phyloP scores from a whole-genome alignment of 1,140 invertebrate genomes.

The Drosophila pectinifera region DNA sequence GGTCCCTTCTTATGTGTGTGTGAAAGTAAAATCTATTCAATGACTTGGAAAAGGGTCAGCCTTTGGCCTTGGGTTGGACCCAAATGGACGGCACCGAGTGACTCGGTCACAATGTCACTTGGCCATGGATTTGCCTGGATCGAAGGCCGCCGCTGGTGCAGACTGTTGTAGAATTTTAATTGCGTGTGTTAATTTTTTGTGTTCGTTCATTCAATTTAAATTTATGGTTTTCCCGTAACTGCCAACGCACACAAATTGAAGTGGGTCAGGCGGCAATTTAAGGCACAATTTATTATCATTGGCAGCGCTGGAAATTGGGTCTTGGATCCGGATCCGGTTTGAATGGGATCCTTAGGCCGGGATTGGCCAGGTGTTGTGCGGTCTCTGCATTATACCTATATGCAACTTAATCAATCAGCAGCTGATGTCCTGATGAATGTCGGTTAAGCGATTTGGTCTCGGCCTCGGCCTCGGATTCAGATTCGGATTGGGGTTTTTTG shows the following conservation, averaged over 20 bases:
- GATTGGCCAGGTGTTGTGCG: slow-evolving; percentile 65
- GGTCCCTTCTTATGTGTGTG: slow-evolving; percentile 37
- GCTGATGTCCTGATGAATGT: slow-evolving; percentile 33
- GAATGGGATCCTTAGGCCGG: slow-evolving; percentile 14
- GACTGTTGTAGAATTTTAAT: slow-evolving; percentile 71
- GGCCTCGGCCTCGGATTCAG: neutral
- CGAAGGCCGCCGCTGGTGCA: slow-evolving; percentile 8
- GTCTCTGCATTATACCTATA: slow-evolving; percentile 57
- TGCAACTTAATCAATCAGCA: slow-evolving; percentile 75
- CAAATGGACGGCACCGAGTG: slow-evolving; percentile 6
- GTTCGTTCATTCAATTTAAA: slow-evolving; percentile 56
- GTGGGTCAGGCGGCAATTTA: slow-evolving; percentile 46
- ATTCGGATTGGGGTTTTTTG: neutral
- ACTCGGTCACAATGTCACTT: slow-evolving; percentile 39
- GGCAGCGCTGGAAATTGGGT: slow-evolving; percentile 16
- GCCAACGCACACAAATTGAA: slow-evolving; percentile 58
- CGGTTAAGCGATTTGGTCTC: slow-evolving; percentile 9
- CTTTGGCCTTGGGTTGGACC: slow-evolving; percentile 28
- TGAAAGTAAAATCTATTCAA: slow-evolving; percentile 67
- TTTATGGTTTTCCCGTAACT: slow-evolving; percentile 66
- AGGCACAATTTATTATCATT: slow-evolving; percentile 67
- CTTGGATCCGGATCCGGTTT: slow-evolving; percentile 10
- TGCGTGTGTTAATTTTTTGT: slow-evolving; percentile 77
- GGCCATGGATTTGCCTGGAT: slow-evolving; percentile 53
- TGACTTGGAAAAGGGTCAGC: slow-evolving; percentile 76